Base-by-base conservation (phyloP, 2,888 invertebrate genomes). In the Polietes domitor region DNA sequence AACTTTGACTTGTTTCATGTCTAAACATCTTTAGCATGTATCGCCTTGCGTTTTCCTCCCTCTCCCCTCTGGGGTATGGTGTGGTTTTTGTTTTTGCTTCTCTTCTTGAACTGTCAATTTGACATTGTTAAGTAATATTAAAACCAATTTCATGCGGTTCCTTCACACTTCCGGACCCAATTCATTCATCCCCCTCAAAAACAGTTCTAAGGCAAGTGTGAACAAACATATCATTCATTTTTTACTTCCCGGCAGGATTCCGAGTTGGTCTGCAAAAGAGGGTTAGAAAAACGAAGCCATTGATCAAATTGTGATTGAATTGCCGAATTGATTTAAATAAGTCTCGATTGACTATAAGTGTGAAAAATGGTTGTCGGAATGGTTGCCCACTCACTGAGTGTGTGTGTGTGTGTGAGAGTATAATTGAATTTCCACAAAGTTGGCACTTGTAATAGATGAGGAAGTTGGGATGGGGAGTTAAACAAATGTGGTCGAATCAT, bases 261-360 rank as follows among this genome's bases (percentile, higher is more conserved):
- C n/a, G 53, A 12, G 24, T 32, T 26, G 21, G 10, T 47, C 65
- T 12, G 37, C 72, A 77, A 63, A 65, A 77, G 77, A 74, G 74
- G 74, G 61, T 83, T 80, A 73, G 50, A 74, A 73, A 77, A 80
- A 74, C 80, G 74, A 63, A 80, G 74, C 77, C 83, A 83, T 83
- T 80, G 83, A 83, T 80, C 80, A 83, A 80, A 77, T 71, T 73
- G 77, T 74, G 47, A 58, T 65, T 78, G 61, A 71, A 73, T 80
- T 70, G 71, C 47, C 19, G 71, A 77, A 77, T 80, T 80, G 83
- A 68, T 77, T 77, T 74, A 68, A 80, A 77, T 37, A 63, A 63
- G 65, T 32, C 72, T 72, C 55, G 32, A 72, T 77, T 81, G 72
- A 58, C n/a, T 77, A 68, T 58, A 58, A 68, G 50, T 81, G 68